A percentile compares a stretch with the other conserved stretches of the same genome.
phyloP scores from a whole-genome alignment of 2,888 invertebrate species.

The Pandemis heparana region DNA sequence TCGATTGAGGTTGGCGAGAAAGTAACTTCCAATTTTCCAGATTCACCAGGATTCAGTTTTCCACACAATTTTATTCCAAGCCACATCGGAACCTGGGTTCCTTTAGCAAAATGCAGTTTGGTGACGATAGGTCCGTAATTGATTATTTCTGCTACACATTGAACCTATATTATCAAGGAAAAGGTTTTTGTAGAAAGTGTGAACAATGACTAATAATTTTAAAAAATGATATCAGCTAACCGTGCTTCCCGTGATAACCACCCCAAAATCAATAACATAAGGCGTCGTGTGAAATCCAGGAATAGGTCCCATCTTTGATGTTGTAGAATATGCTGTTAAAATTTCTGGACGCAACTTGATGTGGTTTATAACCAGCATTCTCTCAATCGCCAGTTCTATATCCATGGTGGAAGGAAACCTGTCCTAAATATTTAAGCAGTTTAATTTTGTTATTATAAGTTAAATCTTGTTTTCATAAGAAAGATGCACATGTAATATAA shows the following conservation, averaged over 20 bases:
- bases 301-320: conserved; percentile 71
- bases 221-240: conserved; percentile 54
- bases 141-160: conserved; percentile 75
- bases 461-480: too few species aligned
- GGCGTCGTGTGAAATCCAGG: conserved; percentile 79
- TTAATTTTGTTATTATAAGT: too few species aligned
- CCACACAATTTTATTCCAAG: conserved; percentile 70
- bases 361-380: conserved; percentile 77
- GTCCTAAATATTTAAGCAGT: conserved; percentile 60
- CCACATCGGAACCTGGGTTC: conserved; percentile 65
- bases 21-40: conserved; percentile 76
- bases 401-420: conserved; percentile 83
- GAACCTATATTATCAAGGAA: conserved; percentile 58
- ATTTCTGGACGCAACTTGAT: conserved; percentile 73
- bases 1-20: conserved; percentile 80
- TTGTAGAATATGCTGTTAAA: conserved; percentile 59
- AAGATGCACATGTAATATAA: too few species aligned
- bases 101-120: conserved; percentile 75
- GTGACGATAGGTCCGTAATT: conserved; percentile 85
- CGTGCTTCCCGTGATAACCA: conserved; percentile 79
- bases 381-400: conserved; percentile 87
- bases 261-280: conserved; percentile 85
- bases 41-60: conserved; percentile 79
- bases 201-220: not conserved
- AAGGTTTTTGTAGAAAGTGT: not conserved